A percentile compares a stretch with the other conserved stretches of the same genome.
Evolutionary conservation across 1,140 invertebrate genomes (phyloP).

Genomic region (Holotrichia oblita): DNA sequence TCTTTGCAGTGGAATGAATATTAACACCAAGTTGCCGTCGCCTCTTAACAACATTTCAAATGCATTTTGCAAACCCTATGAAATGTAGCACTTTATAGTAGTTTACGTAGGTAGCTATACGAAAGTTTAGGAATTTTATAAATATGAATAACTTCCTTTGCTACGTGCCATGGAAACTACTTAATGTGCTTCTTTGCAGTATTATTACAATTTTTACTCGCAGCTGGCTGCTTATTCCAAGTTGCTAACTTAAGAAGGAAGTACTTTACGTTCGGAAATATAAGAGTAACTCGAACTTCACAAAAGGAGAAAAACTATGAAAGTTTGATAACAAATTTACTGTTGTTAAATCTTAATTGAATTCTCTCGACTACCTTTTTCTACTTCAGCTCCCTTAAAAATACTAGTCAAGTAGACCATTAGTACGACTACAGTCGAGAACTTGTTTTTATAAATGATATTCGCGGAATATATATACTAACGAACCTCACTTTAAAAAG

Average conservation of each 20-base stretch:
- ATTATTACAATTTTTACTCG: conserved; percentile 2
- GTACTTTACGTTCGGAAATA: conserved; percentile 1
- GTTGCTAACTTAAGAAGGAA: background rate
- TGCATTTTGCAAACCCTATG: background rate
- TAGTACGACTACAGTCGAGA: background rate
- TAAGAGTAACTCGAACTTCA: background rate
- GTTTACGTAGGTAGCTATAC: background rate
- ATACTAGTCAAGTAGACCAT: background rate
- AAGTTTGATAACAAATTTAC: conserved; percentile 1
- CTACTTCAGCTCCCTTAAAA: background rate
- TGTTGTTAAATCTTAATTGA: conserved; percentile 17
- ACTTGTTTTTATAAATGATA: background rate
- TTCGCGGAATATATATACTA: background rate
- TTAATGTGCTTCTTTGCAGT: background rate
- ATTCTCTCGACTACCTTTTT: background rate
- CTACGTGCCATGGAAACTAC: background rate
- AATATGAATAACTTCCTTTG: background rate
- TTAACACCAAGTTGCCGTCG: too few relatives aligned
- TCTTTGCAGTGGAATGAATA: too few relatives aligned
- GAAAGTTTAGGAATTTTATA: background rate
- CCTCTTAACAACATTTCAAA: background rate
- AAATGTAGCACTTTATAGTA: background rate
- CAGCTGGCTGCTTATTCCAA: background rate
- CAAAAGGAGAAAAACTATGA: background rate
- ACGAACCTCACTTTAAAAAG: background rate